Percentiles rank a stretch among this genome's conserved stretches.
Evolutionary conservation across 2,797 vertebrate genomes (phyloP).

Genomic region (Meda fulgida): DNA sequence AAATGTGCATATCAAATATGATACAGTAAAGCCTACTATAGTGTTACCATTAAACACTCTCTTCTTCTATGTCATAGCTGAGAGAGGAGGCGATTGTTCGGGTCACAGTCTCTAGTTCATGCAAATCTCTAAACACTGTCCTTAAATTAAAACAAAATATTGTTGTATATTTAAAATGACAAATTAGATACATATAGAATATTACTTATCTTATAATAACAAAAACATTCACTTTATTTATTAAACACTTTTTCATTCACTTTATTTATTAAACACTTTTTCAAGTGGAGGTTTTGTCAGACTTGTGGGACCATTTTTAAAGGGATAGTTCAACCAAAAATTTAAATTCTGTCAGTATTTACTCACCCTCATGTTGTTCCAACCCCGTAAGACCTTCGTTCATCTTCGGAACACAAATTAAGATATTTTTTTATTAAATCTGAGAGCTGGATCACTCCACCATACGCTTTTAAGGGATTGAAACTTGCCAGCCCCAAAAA

Average conservation of each 20-base stretch:
- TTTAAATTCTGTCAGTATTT: no score
- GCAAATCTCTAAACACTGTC: neutral
- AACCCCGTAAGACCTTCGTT: no score
- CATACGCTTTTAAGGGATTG: no score
- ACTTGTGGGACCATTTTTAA: neutral
- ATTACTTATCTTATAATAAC: neutral
- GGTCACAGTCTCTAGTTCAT: neutral
- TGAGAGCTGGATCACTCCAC: no score
- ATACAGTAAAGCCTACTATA: no score
- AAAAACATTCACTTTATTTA: neutral
- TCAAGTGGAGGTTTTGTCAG: neutral
- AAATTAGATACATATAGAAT: neutral
- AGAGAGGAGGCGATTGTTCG: neutral
- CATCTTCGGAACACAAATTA: no score
- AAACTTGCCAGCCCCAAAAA: no score
- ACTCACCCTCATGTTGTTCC: no score
- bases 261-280: neutral
- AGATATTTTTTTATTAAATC: no score
- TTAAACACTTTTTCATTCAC: neutral
- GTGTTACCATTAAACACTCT: neutral
- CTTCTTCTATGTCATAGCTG: neutral
- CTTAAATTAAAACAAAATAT: neutral
- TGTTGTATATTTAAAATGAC: neutral
- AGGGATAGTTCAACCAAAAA: no score
- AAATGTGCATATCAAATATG: no score